Conservation (phyloP, 1,140 invertebrate genomes). For the Nephila pilipes region DNA sequence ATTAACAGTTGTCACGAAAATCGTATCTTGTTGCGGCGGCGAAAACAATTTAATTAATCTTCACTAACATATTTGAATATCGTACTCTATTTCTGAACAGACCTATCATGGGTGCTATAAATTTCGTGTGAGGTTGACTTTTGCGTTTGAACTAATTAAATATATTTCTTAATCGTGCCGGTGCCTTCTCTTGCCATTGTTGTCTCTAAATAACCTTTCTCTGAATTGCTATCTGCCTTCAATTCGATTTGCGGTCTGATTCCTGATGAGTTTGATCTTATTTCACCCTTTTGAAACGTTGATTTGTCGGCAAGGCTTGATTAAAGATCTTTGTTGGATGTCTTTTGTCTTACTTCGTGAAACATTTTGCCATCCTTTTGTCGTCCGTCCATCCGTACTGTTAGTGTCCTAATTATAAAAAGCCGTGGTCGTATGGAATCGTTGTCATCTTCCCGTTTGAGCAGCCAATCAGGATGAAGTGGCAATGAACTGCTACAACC, state of each 20-base stretch:
- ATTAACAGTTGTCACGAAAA: not conserved
- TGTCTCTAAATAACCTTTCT: constrained; percentile 7
- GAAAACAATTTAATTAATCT: not conserved
- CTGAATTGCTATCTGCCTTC: not conserved
- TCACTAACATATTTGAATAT: not conserved
- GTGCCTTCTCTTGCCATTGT: not conserved
- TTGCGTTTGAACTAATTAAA: constrained; percentile 6
- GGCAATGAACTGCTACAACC: not conserved
- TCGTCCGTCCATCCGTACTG: not conserved
- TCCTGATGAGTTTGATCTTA: not conserved
- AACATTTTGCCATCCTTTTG: not conserved
- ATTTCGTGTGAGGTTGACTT: not conserved
- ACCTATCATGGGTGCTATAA: not conserved
- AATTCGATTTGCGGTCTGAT: constrained; percentile 46
- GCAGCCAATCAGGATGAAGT: not conserved
- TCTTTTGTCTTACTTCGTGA: not conserved
- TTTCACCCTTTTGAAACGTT: not conserved
- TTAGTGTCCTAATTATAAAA: not conserved
- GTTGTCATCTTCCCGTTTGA: not conserved
- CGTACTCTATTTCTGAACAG: not conserved
- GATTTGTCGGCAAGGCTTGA: constrained; percentile 34
- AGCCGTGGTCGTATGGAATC: not conserved
- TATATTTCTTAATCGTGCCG: constrained; percentile 28
- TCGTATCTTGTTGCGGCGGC: not conserved
- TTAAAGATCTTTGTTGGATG: constrained; percentile 2